These are phyloP conservation scores for Panagrolaimus sp. DNA, from an alignment of 1,140 invertebrate species.

Conservation along the genomic window DNA sequence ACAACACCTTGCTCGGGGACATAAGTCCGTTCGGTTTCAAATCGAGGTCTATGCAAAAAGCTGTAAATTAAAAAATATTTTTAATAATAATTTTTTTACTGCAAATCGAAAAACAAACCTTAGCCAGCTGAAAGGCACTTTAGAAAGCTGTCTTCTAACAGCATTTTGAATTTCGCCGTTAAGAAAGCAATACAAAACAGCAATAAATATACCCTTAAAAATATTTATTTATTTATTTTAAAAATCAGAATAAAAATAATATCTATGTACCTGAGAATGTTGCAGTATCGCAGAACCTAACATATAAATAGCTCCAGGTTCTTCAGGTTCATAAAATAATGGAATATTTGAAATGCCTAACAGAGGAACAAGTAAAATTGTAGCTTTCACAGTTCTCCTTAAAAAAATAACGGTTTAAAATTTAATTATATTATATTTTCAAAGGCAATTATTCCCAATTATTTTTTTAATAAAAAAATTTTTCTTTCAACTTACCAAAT, in stretches of 20 bases:
- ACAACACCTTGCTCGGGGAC: constrained; percentile 37
- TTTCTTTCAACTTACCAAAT: constrained; percentile 46
- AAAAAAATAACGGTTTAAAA: constrained; percentile 23
- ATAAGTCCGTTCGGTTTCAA: constrained; percentile 56
- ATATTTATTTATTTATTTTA: neutral
- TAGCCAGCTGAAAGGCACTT: constrained; percentile 51
- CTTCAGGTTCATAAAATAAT: constrained; percentile 61
- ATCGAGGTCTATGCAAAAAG: constrained; percentile 35
- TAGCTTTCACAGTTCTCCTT: constrained; percentile 64
- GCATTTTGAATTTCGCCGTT: constrained; percentile 62
- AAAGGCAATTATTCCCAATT: neutral
- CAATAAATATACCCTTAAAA: constrained; percentile 63
- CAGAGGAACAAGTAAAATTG: constrained; percentile 63
- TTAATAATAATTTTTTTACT: neutral
- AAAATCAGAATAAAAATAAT: neutral
- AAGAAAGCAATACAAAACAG: constrained; percentile 64
- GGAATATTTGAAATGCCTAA: constrained; percentile 63
- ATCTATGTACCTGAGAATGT: constrained; percentile 61
- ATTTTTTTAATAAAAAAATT: neutral
- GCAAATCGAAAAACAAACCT: constrained; percentile 23
- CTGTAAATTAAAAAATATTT: constrained; percentile 8
- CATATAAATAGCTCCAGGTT: constrained; percentile 60
- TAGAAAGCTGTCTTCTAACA: constrained; percentile 46
- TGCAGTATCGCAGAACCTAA: constrained; percentile 62
- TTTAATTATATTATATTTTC: constrained; percentile 18